Evolutionary conservation across 1,140 invertebrate genomes (phyloP), one percentile per base, ranked within the genome.

Genomic region (Druon quercuslanigerum): DNA sequence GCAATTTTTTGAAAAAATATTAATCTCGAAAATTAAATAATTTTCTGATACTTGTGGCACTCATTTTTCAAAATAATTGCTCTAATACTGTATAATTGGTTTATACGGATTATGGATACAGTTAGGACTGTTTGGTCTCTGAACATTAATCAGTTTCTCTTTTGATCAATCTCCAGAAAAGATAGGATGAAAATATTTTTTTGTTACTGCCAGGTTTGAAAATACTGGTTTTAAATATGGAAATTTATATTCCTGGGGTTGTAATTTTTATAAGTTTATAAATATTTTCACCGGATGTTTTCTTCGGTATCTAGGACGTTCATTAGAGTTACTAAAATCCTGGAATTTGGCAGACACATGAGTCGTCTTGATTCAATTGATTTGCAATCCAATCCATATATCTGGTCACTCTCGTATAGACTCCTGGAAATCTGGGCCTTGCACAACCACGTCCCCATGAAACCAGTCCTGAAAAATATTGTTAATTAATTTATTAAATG

Each of bases 401-500:
- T 71, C 94, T 93, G 2, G 92, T 93, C 0, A 96, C 91, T 82
- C 94, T 93, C 0, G 95, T 96, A 82, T 96, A 96, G 7, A 96
- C 93, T 8, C 96, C 96, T 0, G 96, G 96, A 76, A 94, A 94
- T 72, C 95, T 94, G 13, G 94, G 94, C 72, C 94, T 89, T 0
- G 94, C 96, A 84, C 96, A 96, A 0, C 95, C 95, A 57, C 94
- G 91, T 0, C 96, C 97, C 95, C 96, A 96, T 0, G 95, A 95
- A 3, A 95, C 94, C 2, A 96, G 92, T n/a, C 93, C 94, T 93
- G 78, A n/a, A 78, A 33, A 33, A 3, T 33, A 33, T 33, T 33
- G 3, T 33, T 33, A 3, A 3, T 5, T 33, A 33, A 33, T 33
- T 33, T 2, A 33, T n/a, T 33, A 33, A 33, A 33, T 2, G 25